These are phyloP conservation scores for Antechinus stuartii DNA, from an alignment of 2,113 vertebrate genomes.

Conservation along the genomic window DNA sequence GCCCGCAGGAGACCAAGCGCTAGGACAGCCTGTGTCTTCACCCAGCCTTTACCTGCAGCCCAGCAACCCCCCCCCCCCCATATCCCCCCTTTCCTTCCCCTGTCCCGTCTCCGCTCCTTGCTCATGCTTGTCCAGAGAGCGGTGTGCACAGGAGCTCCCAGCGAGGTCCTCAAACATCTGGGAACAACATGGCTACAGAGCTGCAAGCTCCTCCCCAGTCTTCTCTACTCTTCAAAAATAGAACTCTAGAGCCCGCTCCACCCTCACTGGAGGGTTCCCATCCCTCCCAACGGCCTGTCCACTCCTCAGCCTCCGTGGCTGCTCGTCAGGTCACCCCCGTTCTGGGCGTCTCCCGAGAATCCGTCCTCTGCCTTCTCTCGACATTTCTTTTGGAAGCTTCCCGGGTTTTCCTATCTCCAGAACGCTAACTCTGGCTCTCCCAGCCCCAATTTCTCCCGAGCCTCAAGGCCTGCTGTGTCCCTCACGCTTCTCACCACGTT, in stretches of 20 bases:
- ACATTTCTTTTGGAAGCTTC: not conserved
- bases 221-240: not conserved
- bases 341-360: not conserved
- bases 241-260: too few species aligned
- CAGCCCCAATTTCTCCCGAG: not conserved
- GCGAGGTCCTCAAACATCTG: not conserved
- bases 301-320: not conserved
- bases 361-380: not conserved
- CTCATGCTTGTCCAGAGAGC: accelerated
- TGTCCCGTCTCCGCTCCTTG: too few species aligned
- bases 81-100: not conserved
- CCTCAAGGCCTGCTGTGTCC: not conserved
- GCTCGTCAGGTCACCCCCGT: too few species aligned
- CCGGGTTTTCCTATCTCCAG: not conserved
- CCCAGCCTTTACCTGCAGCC: not conserved
- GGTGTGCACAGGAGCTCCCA: not conserved
- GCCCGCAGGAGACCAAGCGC: not conserved
- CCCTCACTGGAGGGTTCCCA: too few species aligned
- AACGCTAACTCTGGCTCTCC: not conserved
- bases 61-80: not conserved
- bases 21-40: too few species aligned
- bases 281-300: not conserved
- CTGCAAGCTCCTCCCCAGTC: not conserved
- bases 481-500: not conserved
- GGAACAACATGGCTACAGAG: not conserved